Evolutionary conservation across 2,888 invertebrate species (phyloP).

Genomic region (Unio pictorum): DNA sequence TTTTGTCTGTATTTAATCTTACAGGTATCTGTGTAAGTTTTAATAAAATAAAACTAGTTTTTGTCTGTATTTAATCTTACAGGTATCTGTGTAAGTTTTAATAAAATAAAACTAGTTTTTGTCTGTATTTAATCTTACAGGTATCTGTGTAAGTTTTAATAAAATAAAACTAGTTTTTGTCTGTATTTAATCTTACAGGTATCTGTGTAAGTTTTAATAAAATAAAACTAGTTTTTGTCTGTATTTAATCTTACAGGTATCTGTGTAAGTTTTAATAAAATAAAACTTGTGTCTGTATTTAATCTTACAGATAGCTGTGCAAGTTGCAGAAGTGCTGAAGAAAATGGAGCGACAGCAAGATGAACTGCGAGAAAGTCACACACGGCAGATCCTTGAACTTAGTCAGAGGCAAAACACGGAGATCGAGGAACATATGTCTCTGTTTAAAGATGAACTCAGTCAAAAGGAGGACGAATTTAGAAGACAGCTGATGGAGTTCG

Average conservation of each 20-base stretch:
- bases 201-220: neutral
- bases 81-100: neutral
- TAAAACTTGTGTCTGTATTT: neutral
- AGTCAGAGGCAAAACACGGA: slow-evolving; percentile 56
- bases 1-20: neutral
- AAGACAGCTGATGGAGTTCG: slow-evolving; percentile 50
- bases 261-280: neutral
- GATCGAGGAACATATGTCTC: slow-evolving; percentile 45
- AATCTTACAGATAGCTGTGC: slow-evolving; percentile 53
- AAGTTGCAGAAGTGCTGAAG: slow-evolving; percentile 54
- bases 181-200: no score
- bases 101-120: neutral
- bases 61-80: neutral
- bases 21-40: neutral
- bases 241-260: no score
- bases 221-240: neutral
- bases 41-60: neutral
- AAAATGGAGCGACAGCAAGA: slow-evolving; percentile 45
- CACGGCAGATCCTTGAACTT: slow-evolving; percentile 53
- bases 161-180: neutral
- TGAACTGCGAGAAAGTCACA: slow-evolving; percentile 52
- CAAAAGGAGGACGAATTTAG: slow-evolving; percentile 54
- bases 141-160: neutral
- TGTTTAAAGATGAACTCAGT: slow-evolving; percentile 51
- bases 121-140: neutral